Percentiles rank a stretch among this genome's conserved stretches.
Conservation (phyloP, 2,113 vertebrate species). For the Eupsittula cactorum region DNA sequence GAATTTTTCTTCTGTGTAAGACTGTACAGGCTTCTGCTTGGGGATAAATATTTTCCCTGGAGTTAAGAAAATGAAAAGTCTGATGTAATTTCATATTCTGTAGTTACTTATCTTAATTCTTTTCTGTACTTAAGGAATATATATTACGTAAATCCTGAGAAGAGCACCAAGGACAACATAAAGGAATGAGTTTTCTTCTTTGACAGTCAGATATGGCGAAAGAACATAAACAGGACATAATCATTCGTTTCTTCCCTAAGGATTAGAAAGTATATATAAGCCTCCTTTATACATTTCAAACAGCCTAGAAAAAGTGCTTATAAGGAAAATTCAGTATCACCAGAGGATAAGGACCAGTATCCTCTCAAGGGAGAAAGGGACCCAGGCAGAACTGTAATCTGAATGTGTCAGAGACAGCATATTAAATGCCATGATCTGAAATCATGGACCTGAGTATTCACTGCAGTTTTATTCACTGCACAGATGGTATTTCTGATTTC, state of each 20-base stretch:
- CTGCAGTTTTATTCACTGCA: background rate
- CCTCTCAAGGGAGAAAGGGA: background rate
- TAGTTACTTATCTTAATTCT: background rate
- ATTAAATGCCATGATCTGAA: background rate
- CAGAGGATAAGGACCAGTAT: background rate
- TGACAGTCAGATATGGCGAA: background rate
- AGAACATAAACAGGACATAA: background rate
- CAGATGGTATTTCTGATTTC: background rate
- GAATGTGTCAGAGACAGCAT: background rate
- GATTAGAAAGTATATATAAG: background rate
- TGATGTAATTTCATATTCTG: background rate
- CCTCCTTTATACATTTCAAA: background rate
- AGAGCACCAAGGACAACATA: background rate
- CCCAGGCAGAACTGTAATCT: background rate
- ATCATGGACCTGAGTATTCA: background rate
- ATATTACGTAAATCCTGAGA: background rate
- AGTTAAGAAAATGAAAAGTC: background rate
- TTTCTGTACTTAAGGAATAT: background rate
- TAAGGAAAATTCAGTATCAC: background rate
- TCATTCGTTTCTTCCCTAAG: background rate
- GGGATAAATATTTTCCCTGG: conserved; percentile 92
- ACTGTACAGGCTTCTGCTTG: conserved; percentile 88
- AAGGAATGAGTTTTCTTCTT: background rate
- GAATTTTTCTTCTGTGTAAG: conserved; percentile 84
- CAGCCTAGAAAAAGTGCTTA: background rate